A percentile compares a stretch with the other conserved stretches of the same genome.
These are phyloP conservation scores for Thalassoma bifasciatum DNA, from an alignment of 2,113 vertebrate species.

Conservation along the genomic window DNA sequence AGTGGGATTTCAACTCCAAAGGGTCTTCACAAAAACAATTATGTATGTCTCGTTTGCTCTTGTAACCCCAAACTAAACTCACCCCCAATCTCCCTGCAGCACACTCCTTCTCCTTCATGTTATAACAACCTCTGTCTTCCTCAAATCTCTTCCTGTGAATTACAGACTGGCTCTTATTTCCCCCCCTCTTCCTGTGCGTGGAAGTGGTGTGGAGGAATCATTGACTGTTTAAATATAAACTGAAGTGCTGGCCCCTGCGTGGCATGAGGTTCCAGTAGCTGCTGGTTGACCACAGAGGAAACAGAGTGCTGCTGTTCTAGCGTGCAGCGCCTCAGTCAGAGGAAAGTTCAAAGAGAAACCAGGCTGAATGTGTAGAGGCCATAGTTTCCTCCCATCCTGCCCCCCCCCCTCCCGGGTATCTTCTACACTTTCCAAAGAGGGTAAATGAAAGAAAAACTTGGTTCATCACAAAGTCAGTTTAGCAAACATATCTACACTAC, in stretches of 20 bases:
- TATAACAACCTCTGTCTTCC: conserved; percentile 78
- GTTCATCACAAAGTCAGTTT: conserved; percentile 23
- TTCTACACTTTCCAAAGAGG: conserved; percentile 58
- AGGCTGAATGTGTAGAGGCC: conserved; percentile 43
- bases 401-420: conserved; percentile 32
- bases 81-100: conserved; percentile 51
- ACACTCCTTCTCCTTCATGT: conserved; percentile 66
- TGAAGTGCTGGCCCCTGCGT: conserved; percentile 70
- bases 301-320: conserved; percentile 79
- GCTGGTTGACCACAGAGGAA: conserved; percentile 78
- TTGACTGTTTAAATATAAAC: conserved; percentile 84
- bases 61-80: conserved; percentile 54
- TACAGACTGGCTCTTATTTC: conserved; percentile 73
- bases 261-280: conserved; percentile 74
- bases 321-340: conserved; percentile 53
- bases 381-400: conserved; percentile 46
- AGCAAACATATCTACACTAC: conserved; percentile 1
- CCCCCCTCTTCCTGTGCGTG: conserved; percentile 53
- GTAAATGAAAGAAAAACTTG: conserved; percentile 42
- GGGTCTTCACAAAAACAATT: conserved; percentile 60
- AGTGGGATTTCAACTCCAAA: conserved; percentile 13
- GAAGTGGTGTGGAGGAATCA: conserved; percentile 80
- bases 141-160: conserved; percentile 76
- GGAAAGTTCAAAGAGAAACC: conserved; percentile 70
- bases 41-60: conserved; percentile 62